phyloP scores from a whole-genome alignment of 2,113 vertebrate species.

The Neolamprologus ventralis region DNA sequence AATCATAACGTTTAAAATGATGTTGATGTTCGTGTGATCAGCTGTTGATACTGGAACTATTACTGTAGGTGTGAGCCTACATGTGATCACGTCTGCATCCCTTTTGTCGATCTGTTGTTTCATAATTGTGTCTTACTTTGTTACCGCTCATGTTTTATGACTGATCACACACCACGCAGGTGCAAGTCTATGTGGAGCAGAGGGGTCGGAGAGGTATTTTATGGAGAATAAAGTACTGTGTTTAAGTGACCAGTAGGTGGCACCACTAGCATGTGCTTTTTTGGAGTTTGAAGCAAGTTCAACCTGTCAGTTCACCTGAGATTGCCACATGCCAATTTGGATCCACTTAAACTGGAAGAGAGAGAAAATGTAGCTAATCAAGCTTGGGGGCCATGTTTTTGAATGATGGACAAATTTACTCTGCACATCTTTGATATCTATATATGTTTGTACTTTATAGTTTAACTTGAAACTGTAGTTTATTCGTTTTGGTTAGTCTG shows the following conservation, averaged over 20 bases:
- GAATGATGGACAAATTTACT: not conserved
- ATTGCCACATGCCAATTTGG: not conserved
- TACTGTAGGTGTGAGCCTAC: not conserved
- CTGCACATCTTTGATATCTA: not conserved
- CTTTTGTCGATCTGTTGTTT: fast-evolving
- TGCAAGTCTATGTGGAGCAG: not conserved
- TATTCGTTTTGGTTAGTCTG: not conserved
- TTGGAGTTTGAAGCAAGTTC: not conserved
- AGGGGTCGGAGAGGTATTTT: not conserved
- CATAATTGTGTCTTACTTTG: not conserved
- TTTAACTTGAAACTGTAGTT: not conserved
- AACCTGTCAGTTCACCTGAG: not conserved
- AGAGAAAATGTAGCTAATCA: not conserved
- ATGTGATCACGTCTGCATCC: not conserved
- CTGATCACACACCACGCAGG: not conserved
- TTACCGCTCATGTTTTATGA: not conserved
- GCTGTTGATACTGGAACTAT: not conserved
- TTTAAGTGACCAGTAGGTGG: slow-evolving; percentile 23
- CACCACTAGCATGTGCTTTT: not conserved
- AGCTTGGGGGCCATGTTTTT: not conserved
- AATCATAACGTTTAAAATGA: not conserved
- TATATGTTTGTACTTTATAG: not conserved
- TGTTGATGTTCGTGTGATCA: not conserved
- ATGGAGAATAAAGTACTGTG: not conserved
- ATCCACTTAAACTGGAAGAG: not conserved